Base-by-base conservation (phyloP, 2,888 invertebrate species). In the Drosophila peninsularis region DNA sequence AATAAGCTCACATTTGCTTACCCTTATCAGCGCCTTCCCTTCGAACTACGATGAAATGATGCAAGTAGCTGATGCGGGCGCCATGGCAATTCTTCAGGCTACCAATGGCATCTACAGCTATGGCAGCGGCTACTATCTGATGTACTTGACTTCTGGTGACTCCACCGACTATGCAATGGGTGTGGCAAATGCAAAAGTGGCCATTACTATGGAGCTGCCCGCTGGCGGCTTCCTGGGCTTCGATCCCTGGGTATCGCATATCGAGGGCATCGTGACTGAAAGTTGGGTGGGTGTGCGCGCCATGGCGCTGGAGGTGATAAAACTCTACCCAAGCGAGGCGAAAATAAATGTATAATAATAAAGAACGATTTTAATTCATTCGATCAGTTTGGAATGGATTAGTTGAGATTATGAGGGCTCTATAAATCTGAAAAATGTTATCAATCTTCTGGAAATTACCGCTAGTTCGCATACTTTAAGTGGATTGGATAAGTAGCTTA, bases 141-240 rank as follows among this genome's bases (percentile, higher is more conserved):
- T 94, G 37, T 92, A 94, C 76, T 88, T 92, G 0, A 93, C 94
- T 2, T 92, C 94, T 1, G 96, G 95, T 0, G 94, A 94, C 17
- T 93, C 95, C 60, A 94, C 94, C 71, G 95, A 96, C 74, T 96
- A 94, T 90, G 94, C 94, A 4, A 94, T 94, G 87, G 93, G 89
- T 2, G 92, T 92, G 4, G 73, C 71, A 0, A 79, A 86, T 45
- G 87, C 57, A 0, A 71, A 63, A 2, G 74, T 86, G 44, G 80
- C 88, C 27, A 88, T 88, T 14, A 95, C 95, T 0, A 93, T 94
- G 74, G 95, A 95, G 86, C 83, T 96, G 45, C 95, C 95, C 0
- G 94, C 94, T 37, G 93, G 94, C 5, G 68, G 78, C 0, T 68
- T 67, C 49, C 78, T 83, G 1, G 88, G 94, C 0, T 95, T 95